Percentiles rank a stretch among this genome's conserved stretches.
Conservation (phyloP, 2,113 vertebrate genomes). For the Trematocara nigrifrons region DNA sequence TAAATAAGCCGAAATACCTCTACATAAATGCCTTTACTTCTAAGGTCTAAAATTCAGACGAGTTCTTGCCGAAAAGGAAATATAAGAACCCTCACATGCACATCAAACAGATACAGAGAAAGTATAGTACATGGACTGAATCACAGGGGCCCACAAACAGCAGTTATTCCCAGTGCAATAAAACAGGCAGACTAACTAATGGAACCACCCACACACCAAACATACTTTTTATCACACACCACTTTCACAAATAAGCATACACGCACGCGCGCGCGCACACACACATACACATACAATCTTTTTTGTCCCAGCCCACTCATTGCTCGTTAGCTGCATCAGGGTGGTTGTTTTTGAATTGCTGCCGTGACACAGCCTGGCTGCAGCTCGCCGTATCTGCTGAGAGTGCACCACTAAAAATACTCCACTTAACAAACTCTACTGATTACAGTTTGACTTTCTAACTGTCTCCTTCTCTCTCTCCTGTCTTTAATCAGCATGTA, state of each 20-base stretch:
- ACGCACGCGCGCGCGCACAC: not conserved
- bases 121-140: slow-evolving; percentile 27
- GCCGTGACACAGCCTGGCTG: slow-evolving; percentile 39
- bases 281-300: not conserved
- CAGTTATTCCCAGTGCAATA: slow-evolving; percentile 57
- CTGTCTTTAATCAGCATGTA: slow-evolving; percentile 73
- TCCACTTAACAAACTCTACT: slow-evolving; percentile 60
- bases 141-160: slow-evolving; percentile 36
- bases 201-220: slow-evolving; percentile 59
- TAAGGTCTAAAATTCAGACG: not conserved
- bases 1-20: not conserved
- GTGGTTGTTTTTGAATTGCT: slow-evolving; percentile 20
- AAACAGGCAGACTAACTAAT: slow-evolving; percentile 61
- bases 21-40: not conserved
- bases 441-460: slow-evolving; percentile 67
- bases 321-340: slow-evolving; percentile 47
- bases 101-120: not conserved
- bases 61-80: not conserved
- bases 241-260: slow-evolving; percentile 47
- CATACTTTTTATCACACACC: slow-evolving; percentile 48
- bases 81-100: not conserved
- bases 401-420: slow-evolving; percentile 39
- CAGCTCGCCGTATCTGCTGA: slow-evolving; percentile 19
- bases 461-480: slow-evolving; percentile 41
- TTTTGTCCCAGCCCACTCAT: slow-evolving; percentile 49